Base-by-base conservation (phyloP, 2,797 vertebrate species). In the Tarsius wallacei region DNA sequence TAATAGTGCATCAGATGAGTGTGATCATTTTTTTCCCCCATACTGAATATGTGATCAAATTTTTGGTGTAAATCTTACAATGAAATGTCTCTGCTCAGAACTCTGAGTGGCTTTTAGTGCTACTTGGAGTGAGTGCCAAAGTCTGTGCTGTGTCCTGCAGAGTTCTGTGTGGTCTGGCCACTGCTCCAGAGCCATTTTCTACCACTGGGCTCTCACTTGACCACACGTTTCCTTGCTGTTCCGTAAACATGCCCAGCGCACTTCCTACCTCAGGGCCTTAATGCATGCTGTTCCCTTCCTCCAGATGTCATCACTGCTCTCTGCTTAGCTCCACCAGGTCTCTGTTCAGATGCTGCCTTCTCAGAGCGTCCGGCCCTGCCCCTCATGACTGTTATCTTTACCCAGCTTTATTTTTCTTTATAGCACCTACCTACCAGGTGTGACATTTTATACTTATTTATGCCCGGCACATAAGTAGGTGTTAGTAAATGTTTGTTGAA, bases 1-100 rank as follows among this genome's bases (percentile, higher is more conserved):
- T 81, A 91, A 26, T 53, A 81, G 55, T 71, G 4, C 5, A 17
- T 91, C 15, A 21, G 7, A 1, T 81, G 28, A 51, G 5, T 78
- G 51, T 31, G 80, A 14, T 31, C 10, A 49, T 68, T 70, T 63
- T 26, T 59, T 63, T 61, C 0, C 24, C 61, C 42, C 42, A 42
- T 42, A 42, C 42, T 42, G 42, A 42, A 42, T 42, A 42, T 42
- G 42, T 42, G 42, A 42, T 12, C 12, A 28, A 12, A 11, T 63
- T 82, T 42, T 55, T 36, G 24, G 24, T 77, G 66, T 76, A 70
- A 86, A 42, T 82, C 74, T 88, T 26, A 26, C 2, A 0, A 0
- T 31, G n/a, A 57, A 55, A n/a, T 81, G 81, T 93, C 55, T 93
- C 26, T 93, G 42, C 63, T 90, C 57, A 61, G 55, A 85, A 73